These are phyloP conservation scores for Hydra vulgaris DNA, from an alignment of 30 jellyfish, hydroid and myxozoan species.

Conservation along the genomic window DNA sequence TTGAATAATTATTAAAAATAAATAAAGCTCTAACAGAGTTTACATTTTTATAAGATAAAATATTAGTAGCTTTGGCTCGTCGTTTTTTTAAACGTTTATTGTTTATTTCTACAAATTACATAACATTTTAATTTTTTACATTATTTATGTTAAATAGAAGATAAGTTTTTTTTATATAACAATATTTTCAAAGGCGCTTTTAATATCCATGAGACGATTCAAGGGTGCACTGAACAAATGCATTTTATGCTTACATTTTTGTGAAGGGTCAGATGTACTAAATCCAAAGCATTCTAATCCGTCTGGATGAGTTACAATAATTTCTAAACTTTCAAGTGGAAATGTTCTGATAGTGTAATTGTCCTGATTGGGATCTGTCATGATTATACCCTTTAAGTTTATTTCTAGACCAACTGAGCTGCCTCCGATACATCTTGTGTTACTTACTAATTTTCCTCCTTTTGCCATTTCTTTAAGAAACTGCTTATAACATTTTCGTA, in stretches of 20 bases:
- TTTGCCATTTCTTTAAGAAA: constrained; percentile 61
- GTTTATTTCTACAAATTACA: too few species aligned
- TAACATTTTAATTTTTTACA: too few species aligned
- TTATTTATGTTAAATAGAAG: too few species aligned
- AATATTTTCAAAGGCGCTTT: neutral
- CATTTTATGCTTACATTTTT: constrained; percentile 34
- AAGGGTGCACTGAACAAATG: constrained; percentile 48
- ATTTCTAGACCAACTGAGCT: constrained; percentile 34
- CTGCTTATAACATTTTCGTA: constrained; percentile 68
- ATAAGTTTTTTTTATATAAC: too few species aligned
- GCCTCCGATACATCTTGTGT: constrained; percentile 26
- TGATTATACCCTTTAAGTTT: constrained; percentile 41
- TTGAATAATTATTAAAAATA: too few species aligned
- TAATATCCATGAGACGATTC: neutral
- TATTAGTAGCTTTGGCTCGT: too few species aligned
- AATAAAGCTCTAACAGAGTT: too few species aligned
- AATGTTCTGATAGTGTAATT: constrained; percentile 48
- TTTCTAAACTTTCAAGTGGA: constrained; percentile 51
- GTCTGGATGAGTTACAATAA: constrained; percentile 62
- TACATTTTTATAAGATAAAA: too few species aligned
- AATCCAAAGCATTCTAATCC: constrained; percentile 85
- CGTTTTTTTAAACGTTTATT: too few species aligned
- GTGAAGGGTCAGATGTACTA: constrained; percentile 42
- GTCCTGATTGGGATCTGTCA: constrained; percentile 59
- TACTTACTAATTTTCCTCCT: constrained; percentile 33